Percentiles rank a stretch among this genome's conserved stretches.
These are phyloP conservation scores for Drosophila yooni DNA, from an alignment of 2,888 invertebrate species.

Conservation along the genomic window DNA sequence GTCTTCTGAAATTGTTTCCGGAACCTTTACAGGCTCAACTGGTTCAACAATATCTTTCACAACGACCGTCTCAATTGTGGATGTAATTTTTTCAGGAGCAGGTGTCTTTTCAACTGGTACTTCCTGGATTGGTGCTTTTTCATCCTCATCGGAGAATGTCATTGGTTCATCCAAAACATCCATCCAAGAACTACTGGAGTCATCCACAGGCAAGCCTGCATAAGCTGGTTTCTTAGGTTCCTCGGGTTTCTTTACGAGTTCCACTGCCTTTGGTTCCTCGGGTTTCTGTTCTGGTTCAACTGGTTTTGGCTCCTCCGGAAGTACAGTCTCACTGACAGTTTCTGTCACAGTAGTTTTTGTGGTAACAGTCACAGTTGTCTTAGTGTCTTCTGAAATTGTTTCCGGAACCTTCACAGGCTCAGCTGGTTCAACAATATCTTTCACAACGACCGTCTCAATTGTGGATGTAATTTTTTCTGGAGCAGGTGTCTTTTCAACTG, in stretches of 20 bases:
- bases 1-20: conserved; percentile 10
- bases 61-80: background rate
- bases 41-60: background rate
- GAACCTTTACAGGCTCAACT: background rate
- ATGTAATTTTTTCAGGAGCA: conserved; percentile 46
- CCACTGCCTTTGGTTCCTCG: conserved; percentile 25
- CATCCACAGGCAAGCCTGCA: conserved; percentile 15
- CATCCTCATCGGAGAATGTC: conserved; percentile 70
- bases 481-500: background rate
- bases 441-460: background rate
- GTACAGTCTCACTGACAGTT: background rate
- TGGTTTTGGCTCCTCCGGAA: conserved; percentile 6
- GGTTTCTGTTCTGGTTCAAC: conserved; percentile 14
- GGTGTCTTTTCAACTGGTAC: background rate
- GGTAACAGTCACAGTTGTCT: conserved; percentile 4
- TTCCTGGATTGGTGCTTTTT: conserved; percentile 22
- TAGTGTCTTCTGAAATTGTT: conserved; percentile 5
- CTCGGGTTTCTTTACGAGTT: conserved; percentile 2
- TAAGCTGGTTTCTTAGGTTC: conserved; percentile 18
- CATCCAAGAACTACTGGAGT: conserved; percentile 71
- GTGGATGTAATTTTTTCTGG: background rate
- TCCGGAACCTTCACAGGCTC: background rate
- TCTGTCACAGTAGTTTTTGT: conserved; percentile 26
- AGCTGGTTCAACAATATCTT: background rate
- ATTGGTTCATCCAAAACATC: conserved; percentile 81